Base-by-base conservation (phyloP, 2,113 vertebrate genomes). In the Irena cyanogastra region DNA sequence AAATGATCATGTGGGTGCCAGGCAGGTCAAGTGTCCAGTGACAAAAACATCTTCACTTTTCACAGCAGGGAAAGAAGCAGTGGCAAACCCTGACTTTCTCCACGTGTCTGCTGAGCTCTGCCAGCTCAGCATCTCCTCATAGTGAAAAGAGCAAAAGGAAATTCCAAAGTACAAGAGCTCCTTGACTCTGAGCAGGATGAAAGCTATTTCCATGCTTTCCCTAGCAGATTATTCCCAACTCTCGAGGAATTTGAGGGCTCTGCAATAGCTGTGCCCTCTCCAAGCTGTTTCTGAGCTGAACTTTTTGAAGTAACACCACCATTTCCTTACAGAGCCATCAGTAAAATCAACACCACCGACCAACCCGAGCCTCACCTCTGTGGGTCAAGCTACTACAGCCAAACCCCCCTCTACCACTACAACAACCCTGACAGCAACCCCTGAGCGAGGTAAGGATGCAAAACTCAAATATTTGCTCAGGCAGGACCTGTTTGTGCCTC, bases 241-340 rank as follows among this genome's bases (percentile, higher is more conserved):
- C 42, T 35, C 2, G 4, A 63, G 39, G 74, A 78, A 42, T 14
- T 2, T 20, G 65, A 79, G 65, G 33, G 14, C 41, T 50, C 49
- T 90, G 44, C 50, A 52, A 16, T 30, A 80, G 52, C 57, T 44
- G 37, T 52, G 44, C 18, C 42, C 83, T 79, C 75, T 52, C 47
- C 24, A 31, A 63, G 56, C 30, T 54, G 56, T 10, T 65, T 44
- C 63, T 45, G 26, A 63, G 22, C 30, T 57, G 28, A 75, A 56
- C n/a, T 47, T 28, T 61, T 21, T 77, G 19, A 70, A 42, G 6
- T 90, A 71, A 93, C 4, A 0, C 30, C 41, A 3, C 11, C 3
- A 45, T 93, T 77, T 56, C 69, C 35, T 60, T 11, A 5, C 96
- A 97, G 96, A 89, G 42, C 47, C 68, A 7, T 30, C 76, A 13